Evolutionary conservation across 2,797 vertebrate species (phyloP).

Genomic region (Pitangus sulphuratus): DNA sequence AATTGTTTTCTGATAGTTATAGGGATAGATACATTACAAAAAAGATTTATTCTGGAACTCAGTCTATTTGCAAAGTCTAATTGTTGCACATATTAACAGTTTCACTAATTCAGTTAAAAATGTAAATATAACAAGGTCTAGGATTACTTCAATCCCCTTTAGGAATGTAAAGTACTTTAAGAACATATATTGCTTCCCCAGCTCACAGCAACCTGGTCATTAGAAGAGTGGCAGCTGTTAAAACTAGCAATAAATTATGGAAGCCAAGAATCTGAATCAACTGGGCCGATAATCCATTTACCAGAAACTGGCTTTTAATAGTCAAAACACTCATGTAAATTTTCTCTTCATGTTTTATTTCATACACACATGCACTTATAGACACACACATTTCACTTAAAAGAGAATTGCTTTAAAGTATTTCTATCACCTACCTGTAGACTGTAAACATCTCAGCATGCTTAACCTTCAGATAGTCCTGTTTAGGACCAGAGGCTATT

Average conservation of each 20-base stretch:
- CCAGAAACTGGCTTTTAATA: neutral
- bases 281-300: neutral
- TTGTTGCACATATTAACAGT: slow-evolving; percentile 19
- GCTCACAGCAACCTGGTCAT: neutral
- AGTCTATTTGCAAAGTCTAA: slow-evolving; percentile 35
- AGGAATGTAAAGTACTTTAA: slow-evolving; percentile 28
- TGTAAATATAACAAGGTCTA: slow-evolving; percentile 40
- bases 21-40: neutral
- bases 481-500: neutral
- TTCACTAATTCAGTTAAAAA: slow-evolving; percentile 56
- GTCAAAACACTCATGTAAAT: neutral
- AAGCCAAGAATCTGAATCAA: neutral
- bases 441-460: neutral
- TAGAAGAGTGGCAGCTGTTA: slow-evolving; percentile 29
- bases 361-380: neutral
- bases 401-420: neutral
- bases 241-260: neutral
- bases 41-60: neutral
- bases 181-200: neutral
- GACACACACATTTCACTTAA: neutral
- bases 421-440: neutral
- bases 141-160: slow-evolving; percentile 23
- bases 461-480: neutral
- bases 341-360: slow-evolving; percentile 18
- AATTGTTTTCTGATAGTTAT: neutral